Conservation (phyloP, 1,140 invertebrate genomes). For the Nasonia giraulti region DNA sequence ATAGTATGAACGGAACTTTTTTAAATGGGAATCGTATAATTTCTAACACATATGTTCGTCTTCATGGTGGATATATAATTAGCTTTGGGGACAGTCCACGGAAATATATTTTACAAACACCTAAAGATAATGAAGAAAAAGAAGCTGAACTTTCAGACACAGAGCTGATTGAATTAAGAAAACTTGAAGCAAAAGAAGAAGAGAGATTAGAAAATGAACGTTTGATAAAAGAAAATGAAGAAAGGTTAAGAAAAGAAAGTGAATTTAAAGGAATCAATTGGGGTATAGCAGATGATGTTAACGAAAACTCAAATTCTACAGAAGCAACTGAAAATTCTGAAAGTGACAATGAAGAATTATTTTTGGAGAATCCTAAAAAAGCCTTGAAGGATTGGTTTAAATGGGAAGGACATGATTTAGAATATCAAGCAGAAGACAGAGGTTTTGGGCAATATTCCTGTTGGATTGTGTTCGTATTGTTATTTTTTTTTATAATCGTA, state of each 20-base stretch:
- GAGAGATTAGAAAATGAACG: constrained; percentile 71
- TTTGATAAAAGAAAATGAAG: constrained; percentile 70
- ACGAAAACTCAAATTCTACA: constrained; percentile 85
- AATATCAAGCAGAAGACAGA: constrained; percentile 88
- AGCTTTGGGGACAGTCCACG: constrained; percentile 52
- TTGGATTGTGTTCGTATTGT: constrained; percentile 75
- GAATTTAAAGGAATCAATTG: constrained; percentile 87
- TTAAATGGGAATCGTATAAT: constrained; percentile 15
- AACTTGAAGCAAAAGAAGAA: constrained; percentile 75
- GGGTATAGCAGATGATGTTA: constrained; percentile 93
- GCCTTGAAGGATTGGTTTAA: constrained; percentile 94
- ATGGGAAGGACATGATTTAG: constrained; percentile 89
- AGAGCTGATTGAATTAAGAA: constrained; percentile 73
- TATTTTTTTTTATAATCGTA: background rate
- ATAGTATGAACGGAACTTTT: background rate
- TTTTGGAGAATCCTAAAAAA: constrained; percentile 94
- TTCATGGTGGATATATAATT: constrained; percentile 57
- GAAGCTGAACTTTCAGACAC: constrained; percentile 56
- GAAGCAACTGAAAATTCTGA: constrained; percentile 87
- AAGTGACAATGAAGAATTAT: constrained; percentile 87
- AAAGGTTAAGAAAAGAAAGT: constrained; percentile 71
- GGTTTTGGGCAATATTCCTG: constrained; percentile 85
- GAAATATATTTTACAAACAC: constrained; percentile 56
- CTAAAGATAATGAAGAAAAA: constrained; percentile 54
- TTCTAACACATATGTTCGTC: constrained; percentile 33